Percentiles rank a stretch among this genome's conserved stretches.
These are phyloP conservation scores for Vespertilio murinus DNA, from an alignment of 2,797 vertebrate genomes.

Conservation along the genomic window DNA sequence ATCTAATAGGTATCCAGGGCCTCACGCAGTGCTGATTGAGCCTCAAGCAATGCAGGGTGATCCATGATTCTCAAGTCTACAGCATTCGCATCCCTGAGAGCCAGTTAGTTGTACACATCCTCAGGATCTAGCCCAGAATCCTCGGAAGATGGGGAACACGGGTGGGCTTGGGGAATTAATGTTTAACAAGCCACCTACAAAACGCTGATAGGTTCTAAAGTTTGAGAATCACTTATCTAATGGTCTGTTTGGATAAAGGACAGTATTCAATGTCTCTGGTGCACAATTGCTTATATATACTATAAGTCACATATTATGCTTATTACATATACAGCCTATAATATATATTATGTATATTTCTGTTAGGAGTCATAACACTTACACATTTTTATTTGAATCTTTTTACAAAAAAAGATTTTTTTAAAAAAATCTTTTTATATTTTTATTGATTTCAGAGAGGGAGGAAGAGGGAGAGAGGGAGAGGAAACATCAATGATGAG, in stretches of 20 bases:
- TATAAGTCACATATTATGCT: neutral
- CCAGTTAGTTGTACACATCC: neutral
- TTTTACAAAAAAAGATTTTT: no score
- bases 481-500: neutral
- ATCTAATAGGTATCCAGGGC: neutral
- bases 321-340: neutral
- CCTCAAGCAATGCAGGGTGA: neutral
- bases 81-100: neutral
- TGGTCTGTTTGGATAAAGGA: neutral
- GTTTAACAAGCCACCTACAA: neutral
- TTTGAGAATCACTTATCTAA: neutral
- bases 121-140: neutral
- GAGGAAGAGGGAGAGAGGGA: neutral
- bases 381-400: neutral
- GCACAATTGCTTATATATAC: neutral
- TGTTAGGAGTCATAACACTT: neutral
- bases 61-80: neutral
- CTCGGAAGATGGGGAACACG: no score
- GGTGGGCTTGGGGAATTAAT: neutral
- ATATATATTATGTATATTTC: neutral
- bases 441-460: neutral
- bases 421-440: no score
- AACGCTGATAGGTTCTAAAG: neutral
- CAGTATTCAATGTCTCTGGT: neutral
- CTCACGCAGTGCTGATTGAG: neutral